Evolutionary conservation across 2,888 invertebrate genomes (phyloP).

Genomic region (Pycnomerus fuliginosus): DNA sequence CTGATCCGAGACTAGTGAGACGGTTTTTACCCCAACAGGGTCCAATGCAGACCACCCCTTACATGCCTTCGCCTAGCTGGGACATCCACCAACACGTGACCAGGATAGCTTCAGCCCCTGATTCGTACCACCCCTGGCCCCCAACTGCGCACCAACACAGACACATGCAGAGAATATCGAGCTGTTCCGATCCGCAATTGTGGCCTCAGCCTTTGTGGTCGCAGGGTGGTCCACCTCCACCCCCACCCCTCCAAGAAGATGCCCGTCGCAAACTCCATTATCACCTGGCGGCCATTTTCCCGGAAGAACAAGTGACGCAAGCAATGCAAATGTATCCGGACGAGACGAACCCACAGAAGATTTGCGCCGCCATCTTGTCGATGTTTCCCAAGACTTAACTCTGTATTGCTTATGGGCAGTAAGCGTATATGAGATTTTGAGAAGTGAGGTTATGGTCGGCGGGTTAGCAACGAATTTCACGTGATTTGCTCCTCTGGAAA

Average conservation of each 20-base stretch:
- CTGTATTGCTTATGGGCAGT: conserved; percentile 16
- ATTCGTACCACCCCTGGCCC: conserved; percentile 60
- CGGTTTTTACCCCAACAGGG: conserved; percentile 21
- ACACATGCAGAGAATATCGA: conserved; percentile 54
- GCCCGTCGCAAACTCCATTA: conserved; percentile 78
- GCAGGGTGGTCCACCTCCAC: conserved; percentile 46
- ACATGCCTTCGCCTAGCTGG: conserved; percentile 40
- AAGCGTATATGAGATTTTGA: conserved; percentile 18
- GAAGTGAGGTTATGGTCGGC: no score
- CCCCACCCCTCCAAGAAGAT: conserved; percentile 58
- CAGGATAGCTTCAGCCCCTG: conserved; percentile 74
- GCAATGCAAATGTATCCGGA: conserved; percentile 88
- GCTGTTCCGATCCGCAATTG: conserved; percentile 66
- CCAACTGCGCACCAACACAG: conserved; percentile 45
- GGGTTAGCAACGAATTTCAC: no score
- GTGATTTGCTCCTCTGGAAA: no score
- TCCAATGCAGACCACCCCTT: conserved; percentile 32
- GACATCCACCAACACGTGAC: conserved; percentile 62
- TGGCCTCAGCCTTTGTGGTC: conserved; percentile 53
- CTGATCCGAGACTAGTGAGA: conserved; percentile 69
- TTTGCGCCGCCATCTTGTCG: conserved; percentile 82
- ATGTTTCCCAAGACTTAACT: conserved; percentile 64
- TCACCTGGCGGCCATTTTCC: conserved; percentile 89
- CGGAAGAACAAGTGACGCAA: conserved; percentile 83
- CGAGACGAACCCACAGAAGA: conserved; percentile 85